phyloP scores from a whole-genome alignment of 1,140 invertebrate genomes.

The Eumeta japonica region DNA sequence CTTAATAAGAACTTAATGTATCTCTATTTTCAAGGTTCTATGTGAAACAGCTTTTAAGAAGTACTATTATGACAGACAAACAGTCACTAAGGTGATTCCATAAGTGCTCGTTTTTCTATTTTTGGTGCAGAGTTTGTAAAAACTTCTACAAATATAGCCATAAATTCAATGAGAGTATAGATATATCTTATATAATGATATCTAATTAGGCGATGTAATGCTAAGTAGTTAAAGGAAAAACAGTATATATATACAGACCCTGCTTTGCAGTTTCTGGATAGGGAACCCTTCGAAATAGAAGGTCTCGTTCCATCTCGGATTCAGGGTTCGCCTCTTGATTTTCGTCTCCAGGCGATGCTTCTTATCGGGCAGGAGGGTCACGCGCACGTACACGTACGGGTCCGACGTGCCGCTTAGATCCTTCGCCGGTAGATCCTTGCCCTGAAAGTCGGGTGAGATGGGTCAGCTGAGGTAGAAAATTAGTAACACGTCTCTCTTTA shows the following conservation, averaged over 20 bases:
- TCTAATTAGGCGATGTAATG: not conserved
- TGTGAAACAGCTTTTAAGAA: no score
- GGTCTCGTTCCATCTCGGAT: conserved; percentile 97
- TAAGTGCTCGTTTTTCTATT: no score
- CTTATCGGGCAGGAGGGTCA: conserved; percentile 92
- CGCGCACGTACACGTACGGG: conserved; percentile 77
- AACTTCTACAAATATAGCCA: not conserved
- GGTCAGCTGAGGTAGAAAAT: not conserved
- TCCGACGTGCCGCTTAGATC: conserved; percentile 93
- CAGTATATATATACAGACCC: conserved; percentile 54
- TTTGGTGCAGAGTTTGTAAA: not conserved
- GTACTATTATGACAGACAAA: no score
- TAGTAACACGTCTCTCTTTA: not conserved
- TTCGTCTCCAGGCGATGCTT: conserved; percentile 95
- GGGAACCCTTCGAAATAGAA: conserved; percentile 97
- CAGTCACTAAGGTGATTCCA: no score
- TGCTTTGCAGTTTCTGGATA: conserved; percentile 87
- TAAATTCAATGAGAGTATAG: not conserved
- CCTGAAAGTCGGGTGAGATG: no score
- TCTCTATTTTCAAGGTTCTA: no score
- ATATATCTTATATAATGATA: not conserved
- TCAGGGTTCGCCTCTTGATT: conserved; percentile 91
- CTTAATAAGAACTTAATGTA: no score
- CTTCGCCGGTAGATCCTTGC: conserved; percentile 91
- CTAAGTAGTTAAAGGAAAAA: no score